Conservation (phyloP, 2,113 vertebrate genomes). For the Percopsis transmontana region DNA sequence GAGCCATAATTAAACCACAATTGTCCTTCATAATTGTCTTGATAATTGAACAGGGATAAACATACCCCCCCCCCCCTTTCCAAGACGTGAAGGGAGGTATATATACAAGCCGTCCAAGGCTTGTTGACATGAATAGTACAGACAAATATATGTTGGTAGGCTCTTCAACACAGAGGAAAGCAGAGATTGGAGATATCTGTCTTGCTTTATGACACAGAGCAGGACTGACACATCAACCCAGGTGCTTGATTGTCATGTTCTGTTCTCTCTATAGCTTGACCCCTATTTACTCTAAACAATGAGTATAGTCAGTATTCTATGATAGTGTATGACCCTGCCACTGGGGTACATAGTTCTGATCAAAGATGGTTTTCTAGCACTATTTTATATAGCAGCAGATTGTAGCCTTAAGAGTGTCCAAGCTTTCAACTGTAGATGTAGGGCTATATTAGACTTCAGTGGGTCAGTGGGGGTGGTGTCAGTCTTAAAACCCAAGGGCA, state of each 20-base stretch:
- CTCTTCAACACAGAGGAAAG: conserved; percentile 16
- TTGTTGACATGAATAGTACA: conserved; percentile 42
- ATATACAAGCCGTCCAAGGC: conserved; percentile 33
- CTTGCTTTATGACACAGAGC: not conserved
- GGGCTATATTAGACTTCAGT: not conserved
- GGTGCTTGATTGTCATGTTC: conserved; percentile 6
- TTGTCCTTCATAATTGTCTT: conserved; percentile 32
- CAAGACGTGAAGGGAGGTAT: conserved; percentile 31
- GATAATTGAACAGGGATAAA: conserved; percentile 12
- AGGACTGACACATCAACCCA: conserved; percentile 2
- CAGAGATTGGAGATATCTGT: not conserved
- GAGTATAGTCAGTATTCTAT: not conserved
- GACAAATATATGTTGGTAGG: conserved; percentile 35
- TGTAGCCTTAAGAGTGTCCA: too few species aligned
- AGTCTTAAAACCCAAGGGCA: not conserved
- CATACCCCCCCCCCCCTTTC: conserved; percentile 6
- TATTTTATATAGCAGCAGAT: not conserved
- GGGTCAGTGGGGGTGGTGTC: not conserved
- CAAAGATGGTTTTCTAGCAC: not conserved
- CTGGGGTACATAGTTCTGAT: not conserved
- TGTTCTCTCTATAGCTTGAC: not conserved
- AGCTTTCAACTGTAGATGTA: not conserved
- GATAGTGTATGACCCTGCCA: not conserved
- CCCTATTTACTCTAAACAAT: not conserved
- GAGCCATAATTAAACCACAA: conserved; percentile 11